Conservation (phyloP, 2,888 invertebrate species). For the Eretmocerus hayati region DNA sequence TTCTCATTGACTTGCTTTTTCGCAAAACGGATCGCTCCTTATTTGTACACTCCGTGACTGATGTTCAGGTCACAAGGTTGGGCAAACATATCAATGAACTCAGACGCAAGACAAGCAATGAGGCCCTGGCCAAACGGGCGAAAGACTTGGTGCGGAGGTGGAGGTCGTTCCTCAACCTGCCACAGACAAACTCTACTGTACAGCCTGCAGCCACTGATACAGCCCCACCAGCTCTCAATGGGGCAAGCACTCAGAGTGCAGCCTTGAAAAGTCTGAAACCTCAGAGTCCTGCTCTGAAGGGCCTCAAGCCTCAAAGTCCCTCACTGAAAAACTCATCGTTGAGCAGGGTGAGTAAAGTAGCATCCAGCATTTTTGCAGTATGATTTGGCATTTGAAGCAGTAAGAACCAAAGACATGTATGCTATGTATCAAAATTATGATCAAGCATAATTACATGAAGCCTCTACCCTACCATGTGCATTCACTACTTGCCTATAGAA, state of each 20-base stretch:
- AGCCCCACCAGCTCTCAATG: slow-evolving; percentile 39
- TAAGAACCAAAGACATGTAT: no score
- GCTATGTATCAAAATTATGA: no score
- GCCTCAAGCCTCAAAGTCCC: slow-evolving; percentile 42
- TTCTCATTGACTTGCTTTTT: no score
- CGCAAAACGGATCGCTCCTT: no score
- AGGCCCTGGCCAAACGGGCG: slow-evolving; percentile 77
- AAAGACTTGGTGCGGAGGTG: slow-evolving; percentile 88
- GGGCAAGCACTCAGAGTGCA: slow-evolving; percentile 40
- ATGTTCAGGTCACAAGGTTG: slow-evolving; percentile 82
- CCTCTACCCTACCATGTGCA: no score
- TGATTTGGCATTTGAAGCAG: no score
- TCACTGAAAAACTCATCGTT: slow-evolving; percentile 31
- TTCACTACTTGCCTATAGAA: no score
- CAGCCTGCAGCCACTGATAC: slow-evolving; percentile 40
- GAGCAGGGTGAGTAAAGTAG: slow-evolving; percentile 15
- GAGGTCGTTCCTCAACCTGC: slow-evolving; percentile 78
- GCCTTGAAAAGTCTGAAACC: slow-evolving; percentile 39
- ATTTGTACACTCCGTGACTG: no score
- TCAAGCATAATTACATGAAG: no score
- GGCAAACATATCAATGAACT: slow-evolving; percentile 91
- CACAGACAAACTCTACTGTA: slow-evolving; percentile 46
- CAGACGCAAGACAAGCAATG: slow-evolving; percentile 77
- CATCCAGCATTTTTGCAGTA: no score
- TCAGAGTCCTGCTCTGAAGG: slow-evolving; percentile 38